Evolutionary conservation across 2,113 vertebrate species (phyloP).

Genomic region (Centropristis striata): DNA sequence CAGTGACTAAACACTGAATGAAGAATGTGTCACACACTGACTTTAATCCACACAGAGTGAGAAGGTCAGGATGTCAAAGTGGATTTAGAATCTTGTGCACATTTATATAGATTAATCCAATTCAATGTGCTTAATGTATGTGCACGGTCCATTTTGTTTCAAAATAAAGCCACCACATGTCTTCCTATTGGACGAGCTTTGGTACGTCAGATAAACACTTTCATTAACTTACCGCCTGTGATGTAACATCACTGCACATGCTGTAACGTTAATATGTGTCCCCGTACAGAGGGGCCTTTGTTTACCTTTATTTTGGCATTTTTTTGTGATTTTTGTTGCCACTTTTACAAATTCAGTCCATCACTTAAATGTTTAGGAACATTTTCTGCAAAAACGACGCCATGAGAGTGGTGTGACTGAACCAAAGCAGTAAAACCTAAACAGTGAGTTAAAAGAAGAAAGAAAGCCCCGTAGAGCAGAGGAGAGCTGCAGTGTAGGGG

Average conservation of each 20-base stretch:
- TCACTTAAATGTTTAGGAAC: too few species aligned
- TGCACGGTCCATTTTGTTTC: neutral
- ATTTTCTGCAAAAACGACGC: too few species aligned
- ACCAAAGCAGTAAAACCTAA: too few species aligned
- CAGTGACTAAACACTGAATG: slow-evolving; percentile 3
- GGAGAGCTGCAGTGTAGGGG: neutral
- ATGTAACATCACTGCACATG: neutral
- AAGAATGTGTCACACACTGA: slow-evolving; percentile 24
- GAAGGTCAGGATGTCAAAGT: slow-evolving; percentile 26
- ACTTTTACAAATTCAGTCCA: too few species aligned
- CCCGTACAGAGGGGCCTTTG: neutral
- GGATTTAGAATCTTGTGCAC: slow-evolving; percentile 36
- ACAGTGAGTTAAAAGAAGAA: too few species aligned
- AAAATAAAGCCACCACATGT: neutral
- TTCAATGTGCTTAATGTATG: slow-evolving; percentile 26
- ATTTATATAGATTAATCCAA: slow-evolving; percentile 20
- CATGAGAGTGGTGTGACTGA: too few species aligned
- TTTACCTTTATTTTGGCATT: neutral
- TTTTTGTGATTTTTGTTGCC: neutral
- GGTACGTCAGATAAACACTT: neutral
- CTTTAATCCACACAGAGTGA: slow-evolving; percentile 44
- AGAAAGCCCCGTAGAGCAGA: neutral
- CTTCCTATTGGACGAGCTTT: neutral
- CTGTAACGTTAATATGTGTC: neutral
- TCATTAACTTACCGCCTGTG: neutral